Conservation (phyloP, 2,113 vertebrate species). For the Brachyistius frenatus region DNA sequence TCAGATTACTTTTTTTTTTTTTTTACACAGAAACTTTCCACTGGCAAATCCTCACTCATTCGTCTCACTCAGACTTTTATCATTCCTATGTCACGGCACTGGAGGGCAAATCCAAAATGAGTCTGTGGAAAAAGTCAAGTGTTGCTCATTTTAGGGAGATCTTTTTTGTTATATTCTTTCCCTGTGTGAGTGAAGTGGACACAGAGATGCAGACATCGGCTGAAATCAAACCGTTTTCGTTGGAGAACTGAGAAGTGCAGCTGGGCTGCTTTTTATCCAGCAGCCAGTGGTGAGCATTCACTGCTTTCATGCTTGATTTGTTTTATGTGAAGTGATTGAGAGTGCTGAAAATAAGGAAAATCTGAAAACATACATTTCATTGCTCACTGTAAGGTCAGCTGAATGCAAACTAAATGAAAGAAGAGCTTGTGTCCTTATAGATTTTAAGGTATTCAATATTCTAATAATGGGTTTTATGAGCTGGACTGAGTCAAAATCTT, state of each 20-base stretch:
- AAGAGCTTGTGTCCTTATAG: neutral
- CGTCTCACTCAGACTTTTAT: slow-evolving; percentile 19
- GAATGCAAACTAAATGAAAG: neutral
- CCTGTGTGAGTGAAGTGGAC: slow-evolving; percentile 1
- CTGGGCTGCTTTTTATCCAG: slow-evolving; percentile 25
- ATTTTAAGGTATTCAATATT: neutral
- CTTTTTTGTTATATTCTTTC: neutral
- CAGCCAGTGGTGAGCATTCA: slow-evolving; percentile 16
- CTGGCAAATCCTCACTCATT: slow-evolving; percentile 16
- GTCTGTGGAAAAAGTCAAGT: slow-evolving; percentile 34
- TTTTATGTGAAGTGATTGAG: slow-evolving; percentile 26
- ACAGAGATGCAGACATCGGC: slow-evolving; percentile 18
- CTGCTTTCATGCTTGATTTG: slow-evolving; percentile 40
- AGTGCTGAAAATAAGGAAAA: neutral
- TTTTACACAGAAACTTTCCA: slow-evolving; percentile 2
- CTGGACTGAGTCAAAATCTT: neutral
- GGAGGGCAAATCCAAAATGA: slow-evolving; percentile 16
- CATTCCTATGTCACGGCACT: slow-evolving; percentile 13
- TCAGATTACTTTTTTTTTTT: slow-evolving; percentile 23
- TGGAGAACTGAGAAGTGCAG: slow-evolving; percentile 19
- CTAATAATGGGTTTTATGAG: neutral
- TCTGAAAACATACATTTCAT: neutral
- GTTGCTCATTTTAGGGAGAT: slow-evolving; percentile 10
- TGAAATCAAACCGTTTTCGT: slow-evolving; percentile 25
- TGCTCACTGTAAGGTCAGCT: neutral